Conservation (phyloP, 2,113 vertebrate genomes). For the Rhinogobius similis region DNA sequence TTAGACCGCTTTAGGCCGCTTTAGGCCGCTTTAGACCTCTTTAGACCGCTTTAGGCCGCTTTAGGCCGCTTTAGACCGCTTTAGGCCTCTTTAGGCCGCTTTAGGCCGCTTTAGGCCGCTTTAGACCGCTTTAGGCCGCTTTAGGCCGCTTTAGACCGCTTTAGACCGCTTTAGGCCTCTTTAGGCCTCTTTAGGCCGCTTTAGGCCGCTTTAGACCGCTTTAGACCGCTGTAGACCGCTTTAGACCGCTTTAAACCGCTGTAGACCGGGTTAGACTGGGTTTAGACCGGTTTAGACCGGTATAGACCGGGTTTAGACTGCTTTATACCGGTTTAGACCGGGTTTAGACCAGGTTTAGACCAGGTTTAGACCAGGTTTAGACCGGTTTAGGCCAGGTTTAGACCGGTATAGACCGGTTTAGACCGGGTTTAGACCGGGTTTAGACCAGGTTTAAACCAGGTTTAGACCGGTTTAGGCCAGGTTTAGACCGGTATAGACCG, state of each 20-base stretch:
- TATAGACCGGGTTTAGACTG: too few relatives aligned
- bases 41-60: too few relatives aligned
- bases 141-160: too few relatives aligned
- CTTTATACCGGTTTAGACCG: too few relatives aligned
- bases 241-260: not conserved
- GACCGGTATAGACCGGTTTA: not conserved
- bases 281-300: not conserved
- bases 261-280: not conserved
- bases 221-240: too few relatives aligned
- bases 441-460: too few relatives aligned
- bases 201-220: too few relatives aligned
- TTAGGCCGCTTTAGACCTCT: not conserved
- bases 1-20: not conserved
- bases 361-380: too few relatives aligned
- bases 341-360: too few relatives aligned
- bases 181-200: not conserved
- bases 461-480: not conserved
- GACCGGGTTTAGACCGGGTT: too few relatives aligned
- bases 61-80: too few relatives aligned
- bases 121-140: not conserved
- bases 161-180: not conserved
- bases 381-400: too few relatives aligned
- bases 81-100: not conserved
- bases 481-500: not conserved
- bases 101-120: not conserved